Conservation (phyloP, 2,888 invertebrate genomes). For the Drosophila mettleri region DNA sequence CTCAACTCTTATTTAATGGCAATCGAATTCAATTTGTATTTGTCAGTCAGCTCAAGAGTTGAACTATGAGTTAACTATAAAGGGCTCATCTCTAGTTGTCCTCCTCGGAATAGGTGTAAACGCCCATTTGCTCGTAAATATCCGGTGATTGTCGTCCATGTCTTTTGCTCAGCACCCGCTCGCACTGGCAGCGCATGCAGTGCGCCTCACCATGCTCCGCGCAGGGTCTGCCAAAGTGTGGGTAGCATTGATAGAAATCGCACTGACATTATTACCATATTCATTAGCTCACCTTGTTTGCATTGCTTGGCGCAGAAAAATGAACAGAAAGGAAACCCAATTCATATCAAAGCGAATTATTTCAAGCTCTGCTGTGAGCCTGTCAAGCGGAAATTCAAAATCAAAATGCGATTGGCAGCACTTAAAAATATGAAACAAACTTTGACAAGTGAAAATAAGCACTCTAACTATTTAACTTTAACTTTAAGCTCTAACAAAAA, state of each 20-base stretch:
- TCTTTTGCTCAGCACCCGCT: background rate
- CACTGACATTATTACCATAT: background rate
- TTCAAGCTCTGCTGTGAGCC: background rate
- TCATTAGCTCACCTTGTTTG: constrained; percentile 4
- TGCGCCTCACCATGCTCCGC: background rate
- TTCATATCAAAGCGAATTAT: constrained; percentile 2
- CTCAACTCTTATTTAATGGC: too few relatives aligned
- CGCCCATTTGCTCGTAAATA: constrained; percentile 1
- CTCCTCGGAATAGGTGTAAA: background rate
- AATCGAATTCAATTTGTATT: too few relatives aligned
- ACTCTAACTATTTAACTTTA: too few relatives aligned
- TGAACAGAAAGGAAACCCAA: background rate
- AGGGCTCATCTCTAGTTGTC: background rate
- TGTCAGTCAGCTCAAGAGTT: background rate
- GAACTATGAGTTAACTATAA: too few relatives aligned
- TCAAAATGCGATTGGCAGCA: background rate
- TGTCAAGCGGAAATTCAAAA: background rate
- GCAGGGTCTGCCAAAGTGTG: constrained; percentile 6
- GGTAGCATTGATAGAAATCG: background rate
- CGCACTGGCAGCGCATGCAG: constrained; percentile 16
- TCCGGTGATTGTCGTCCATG: background rate
- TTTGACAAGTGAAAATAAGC: too few relatives aligned
- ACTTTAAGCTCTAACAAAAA: too few relatives aligned
- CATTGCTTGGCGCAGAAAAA: constrained; percentile 7
- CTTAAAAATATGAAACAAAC: background rate